phyloP scores from a whole-genome alignment of 2,797 vertebrate genomes.

The Halcyon badia region DNA sequence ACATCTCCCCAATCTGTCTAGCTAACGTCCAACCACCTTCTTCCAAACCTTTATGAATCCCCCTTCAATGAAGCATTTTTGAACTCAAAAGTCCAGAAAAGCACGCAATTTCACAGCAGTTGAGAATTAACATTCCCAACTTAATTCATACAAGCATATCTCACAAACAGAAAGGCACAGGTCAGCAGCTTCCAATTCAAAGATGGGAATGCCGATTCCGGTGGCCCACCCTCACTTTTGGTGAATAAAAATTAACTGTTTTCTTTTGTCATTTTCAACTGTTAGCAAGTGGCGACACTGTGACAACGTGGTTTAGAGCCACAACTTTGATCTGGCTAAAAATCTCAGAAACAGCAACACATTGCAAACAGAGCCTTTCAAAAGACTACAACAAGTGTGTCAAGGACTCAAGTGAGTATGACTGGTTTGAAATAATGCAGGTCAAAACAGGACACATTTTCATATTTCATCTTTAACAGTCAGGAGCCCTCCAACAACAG shows the following conservation, averaged over 20 bases:
- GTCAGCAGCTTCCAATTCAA: not conserved
- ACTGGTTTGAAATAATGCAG: not conserved
- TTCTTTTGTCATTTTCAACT: not conserved
- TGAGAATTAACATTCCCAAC: not conserved
- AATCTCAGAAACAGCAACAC: not conserved
- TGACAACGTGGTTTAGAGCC: not conserved
- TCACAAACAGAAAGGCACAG: not conserved
- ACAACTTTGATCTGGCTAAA: not conserved
- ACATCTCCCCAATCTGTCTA: not conserved
- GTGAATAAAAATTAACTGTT: not conserved
- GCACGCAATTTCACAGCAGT: not conserved
- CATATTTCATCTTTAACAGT: not conserved
- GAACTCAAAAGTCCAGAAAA: not conserved
- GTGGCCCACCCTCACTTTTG: not conserved
- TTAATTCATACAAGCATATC: not conserved
- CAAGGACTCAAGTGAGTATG: not conserved
- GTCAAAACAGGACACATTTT: not conserved
- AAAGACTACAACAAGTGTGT: not conserved
- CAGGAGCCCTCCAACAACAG: not conserved
- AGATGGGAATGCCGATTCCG: not conserved
- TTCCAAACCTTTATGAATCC: not conserved
- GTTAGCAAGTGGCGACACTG: not conserved
- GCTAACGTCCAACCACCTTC: not conserved
- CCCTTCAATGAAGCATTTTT: not conserved
- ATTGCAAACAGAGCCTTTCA: not conserved